A percentile compares a stretch with the other conserved stretches of the same genome.
These are phyloP conservation scores for Ecliptopera silaceata DNA, from an alignment of 2,888 invertebrate genomes.

Conservation along the genomic window DNA sequence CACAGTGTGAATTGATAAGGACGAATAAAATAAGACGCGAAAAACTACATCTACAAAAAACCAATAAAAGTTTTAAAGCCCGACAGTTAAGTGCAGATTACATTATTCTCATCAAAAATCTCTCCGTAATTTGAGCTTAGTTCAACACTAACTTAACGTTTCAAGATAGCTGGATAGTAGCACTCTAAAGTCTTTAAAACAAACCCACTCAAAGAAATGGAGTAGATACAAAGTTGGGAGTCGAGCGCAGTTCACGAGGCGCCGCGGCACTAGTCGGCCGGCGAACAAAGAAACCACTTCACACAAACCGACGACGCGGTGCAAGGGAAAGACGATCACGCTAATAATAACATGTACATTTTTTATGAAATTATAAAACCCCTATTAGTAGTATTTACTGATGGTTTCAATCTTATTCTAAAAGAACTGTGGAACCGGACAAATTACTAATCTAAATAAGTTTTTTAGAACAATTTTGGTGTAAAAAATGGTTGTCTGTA, in stretches of 20 bases:
- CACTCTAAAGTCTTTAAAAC: constrained; percentile 4
- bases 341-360: neutral
- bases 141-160: neutral
- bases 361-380: too few relatives aligned
- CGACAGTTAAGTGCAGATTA: too few relatives aligned
- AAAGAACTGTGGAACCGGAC: too few relatives aligned
- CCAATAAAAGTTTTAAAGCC: too few relatives aligned
- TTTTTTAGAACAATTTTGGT: too few relatives aligned
- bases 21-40: too few relatives aligned
- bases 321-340: neutral
- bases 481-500: too few relatives aligned
- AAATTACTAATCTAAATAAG: too few relatives aligned
- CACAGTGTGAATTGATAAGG: too few relatives aligned
- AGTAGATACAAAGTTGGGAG: constrained; percentile 11
- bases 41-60: too few relatives aligned
- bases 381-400: too few relatives aligned
- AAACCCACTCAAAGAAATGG: constrained; percentile 8
- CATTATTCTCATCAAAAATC: neutral
- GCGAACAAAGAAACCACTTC: neutral
- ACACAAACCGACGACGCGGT: neutral
- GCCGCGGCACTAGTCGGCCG: neutral
- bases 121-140: neutral
- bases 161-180: constrained; percentile 1
- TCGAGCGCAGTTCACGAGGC: neutral
- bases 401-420: too few relatives aligned